Base-by-base conservation (phyloP, 1,140 invertebrate genomes). In the Cheumatopsyche charites region DNA sequence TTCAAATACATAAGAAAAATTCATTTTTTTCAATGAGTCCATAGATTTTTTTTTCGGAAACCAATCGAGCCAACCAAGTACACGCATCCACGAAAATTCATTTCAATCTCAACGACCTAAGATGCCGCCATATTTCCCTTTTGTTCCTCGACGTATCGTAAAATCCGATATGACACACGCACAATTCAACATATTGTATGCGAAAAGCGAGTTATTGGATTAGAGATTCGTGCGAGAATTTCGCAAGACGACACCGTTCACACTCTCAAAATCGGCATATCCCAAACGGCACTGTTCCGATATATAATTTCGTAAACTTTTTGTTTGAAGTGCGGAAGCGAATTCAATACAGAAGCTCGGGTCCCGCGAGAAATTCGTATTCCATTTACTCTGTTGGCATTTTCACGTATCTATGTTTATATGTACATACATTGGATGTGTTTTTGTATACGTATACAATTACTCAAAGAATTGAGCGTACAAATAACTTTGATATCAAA, bases 291-390 rank as follows among this genome's bases (percentile, higher is more conserved):
- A 19, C 49, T n/a, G n/a, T 11, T 52, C 19, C 25, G 21, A 58
- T 23, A 58, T 36, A 36, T 58, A 58, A 58, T 58, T 58, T 58
- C 55, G 21, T 58, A 58, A 58, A 58, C 55, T 58, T 58, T 58
- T 58, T 58, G 55, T 58, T 58, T 58, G 55, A 58, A 58, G 55
- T 58, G 55, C 55, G 55, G 25, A 58, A 58, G 55, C 23, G 55
- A 58, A 58, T 58, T 58, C 55, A 58, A 58, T 58, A 58, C 55
- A 25, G 25, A 9, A 36, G 29, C 19, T 3, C 17, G 4, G 21
- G 55, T 58, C 55, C 55, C 55, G 23, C 11, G 55, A 58, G 55
- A 58, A 58, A 58, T 58, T 58, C 25, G 55, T 58, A 58, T 58
- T 58, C 55, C 55, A 58, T 19, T 58, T 58, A 58, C 55, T 36